These are phyloP conservation scores for Anthonomus grandis DNA, from an alignment of 1,140 invertebrate species.

Conservation along the genomic window DNA sequence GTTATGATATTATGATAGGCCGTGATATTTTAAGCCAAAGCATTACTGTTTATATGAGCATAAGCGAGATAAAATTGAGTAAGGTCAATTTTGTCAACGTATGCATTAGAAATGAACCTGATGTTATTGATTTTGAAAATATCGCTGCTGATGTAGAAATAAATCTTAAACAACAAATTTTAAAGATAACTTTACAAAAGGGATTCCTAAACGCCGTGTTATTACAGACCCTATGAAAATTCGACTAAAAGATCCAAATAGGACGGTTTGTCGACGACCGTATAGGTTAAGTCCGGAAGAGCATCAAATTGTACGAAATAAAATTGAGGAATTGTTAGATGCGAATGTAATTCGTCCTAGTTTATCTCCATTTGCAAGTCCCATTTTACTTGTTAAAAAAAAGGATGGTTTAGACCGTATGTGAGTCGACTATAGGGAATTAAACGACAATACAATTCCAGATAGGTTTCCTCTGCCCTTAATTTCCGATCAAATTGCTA, in stretches of 20 bases:
- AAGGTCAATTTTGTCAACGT: too few relatives aligned
- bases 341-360: background rate
- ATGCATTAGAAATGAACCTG: too few relatives aligned
- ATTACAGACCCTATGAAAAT: background rate
- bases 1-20: too few relatives aligned
- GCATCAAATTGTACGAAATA: background rate
- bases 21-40: too few relatives aligned
- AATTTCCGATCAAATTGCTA: constrained; percentile 41
- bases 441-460: constrained; percentile 32
- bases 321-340: background rate
- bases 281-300: background rate
- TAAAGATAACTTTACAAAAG: background rate
- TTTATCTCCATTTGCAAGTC: constrained; percentile 3
- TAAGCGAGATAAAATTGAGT: background rate
- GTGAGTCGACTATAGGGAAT: constrained; percentile 35
- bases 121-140: too few relatives aligned
- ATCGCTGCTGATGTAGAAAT: background rate
- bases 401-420: constrained; percentile 3
- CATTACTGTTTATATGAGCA: background rate
- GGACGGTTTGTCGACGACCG: background rate
- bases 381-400: background rate
- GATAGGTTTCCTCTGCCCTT: constrained; percentile 30
- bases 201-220: background rate
- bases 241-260: constrained; percentile 13
- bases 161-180: background rate